These are phyloP conservation scores for Macquaria ambigua DNA, from an alignment of 2,113 vertebrate genomes.

Conservation along the genomic window DNA sequence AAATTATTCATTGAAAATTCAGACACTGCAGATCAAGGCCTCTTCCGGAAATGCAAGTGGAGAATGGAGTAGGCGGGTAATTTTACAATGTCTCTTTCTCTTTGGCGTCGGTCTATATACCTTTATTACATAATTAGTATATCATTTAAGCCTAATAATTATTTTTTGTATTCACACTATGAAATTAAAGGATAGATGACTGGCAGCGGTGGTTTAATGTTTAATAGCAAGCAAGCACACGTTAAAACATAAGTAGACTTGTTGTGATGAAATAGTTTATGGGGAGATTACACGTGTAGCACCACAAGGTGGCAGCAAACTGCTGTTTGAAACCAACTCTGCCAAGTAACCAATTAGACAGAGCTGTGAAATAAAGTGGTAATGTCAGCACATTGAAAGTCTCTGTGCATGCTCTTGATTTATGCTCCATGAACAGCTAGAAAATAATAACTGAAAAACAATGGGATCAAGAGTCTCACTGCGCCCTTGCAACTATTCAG, in stretches of 20 bases:
- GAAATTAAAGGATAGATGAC: background rate
- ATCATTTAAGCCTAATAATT: background rate
- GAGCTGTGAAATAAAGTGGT: background rate
- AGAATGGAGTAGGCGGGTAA: slow-evolving; percentile 7
- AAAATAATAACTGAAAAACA: background rate
- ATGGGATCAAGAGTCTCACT: background rate
- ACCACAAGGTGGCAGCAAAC: slow-evolving; percentile 77
- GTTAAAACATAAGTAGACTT: slow-evolving; percentile 3
- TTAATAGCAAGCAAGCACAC: slow-evolving; percentile 6
- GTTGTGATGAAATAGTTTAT: slow-evolving; percentile 18
- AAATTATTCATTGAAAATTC: background rate
- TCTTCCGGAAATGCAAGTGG: slow-evolving; percentile 19
- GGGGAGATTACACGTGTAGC: background rate
- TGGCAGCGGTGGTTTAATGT: background rate
- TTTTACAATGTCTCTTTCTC: background rate
- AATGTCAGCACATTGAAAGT: background rate
- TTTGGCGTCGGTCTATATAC: background rate
- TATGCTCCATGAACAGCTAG: background rate
- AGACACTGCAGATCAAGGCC: background rate
- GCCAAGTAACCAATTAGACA: background rate
- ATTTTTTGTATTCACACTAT: background rate
- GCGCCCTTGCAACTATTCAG: background rate
- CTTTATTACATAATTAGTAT: background rate
- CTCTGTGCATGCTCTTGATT: background rate
- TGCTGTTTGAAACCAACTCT: slow-evolving; percentile 9